These are phyloP conservation scores for Cerastoderma edule DNA, from an alignment of 2,888 invertebrate genomes.

Conservation along the genomic window DNA sequence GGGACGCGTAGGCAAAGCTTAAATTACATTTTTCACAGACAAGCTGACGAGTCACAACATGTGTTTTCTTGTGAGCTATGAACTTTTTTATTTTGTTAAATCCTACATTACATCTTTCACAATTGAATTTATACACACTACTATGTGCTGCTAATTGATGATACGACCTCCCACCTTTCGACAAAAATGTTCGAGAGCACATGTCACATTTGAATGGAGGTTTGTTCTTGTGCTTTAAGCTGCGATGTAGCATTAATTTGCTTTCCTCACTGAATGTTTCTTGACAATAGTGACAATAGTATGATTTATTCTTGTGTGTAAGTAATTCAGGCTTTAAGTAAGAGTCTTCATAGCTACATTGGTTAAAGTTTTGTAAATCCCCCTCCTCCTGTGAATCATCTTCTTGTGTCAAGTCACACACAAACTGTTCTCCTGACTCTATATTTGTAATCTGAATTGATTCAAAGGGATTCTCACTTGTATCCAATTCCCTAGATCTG, in stretches of 20 bases:
- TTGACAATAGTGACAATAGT: constrained; percentile 40
- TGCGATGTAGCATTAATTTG: constrained; percentile 32
- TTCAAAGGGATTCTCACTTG: constrained; percentile 33
- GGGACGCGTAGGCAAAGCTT: constrained; percentile 54
- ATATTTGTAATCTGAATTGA: constrained; percentile 52
- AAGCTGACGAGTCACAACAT: constrained; percentile 45
- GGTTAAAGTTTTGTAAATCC: constrained; percentile 33
- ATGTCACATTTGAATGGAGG: constrained; percentile 52
- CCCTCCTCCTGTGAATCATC: constrained; percentile 8
- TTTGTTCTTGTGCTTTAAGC: constrained; percentile 39
- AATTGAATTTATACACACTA: constrained; percentile 51
- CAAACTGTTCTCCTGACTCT: constrained; percentile 42
- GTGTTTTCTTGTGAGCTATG: constrained; percentile 58
- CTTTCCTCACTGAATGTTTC: constrained; percentile 35
- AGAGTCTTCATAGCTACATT: constrained; percentile 45
- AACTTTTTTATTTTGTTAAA: constrained; percentile 56
- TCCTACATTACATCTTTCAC: constrained; percentile 57
- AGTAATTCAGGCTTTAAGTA: constrained; percentile 47
- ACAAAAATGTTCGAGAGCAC: constrained; percentile 50
- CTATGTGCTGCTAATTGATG: constrained; percentile 57
- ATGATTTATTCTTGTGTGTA: constrained; percentile 42
- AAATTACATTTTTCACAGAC: constrained; percentile 51
- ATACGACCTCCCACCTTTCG: constrained; percentile 58
- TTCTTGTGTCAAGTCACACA: constrained; percentile 29
- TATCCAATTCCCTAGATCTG: constrained; percentile 30